Percentiles rank a stretch among this genome's conserved stretches.
Conservation (phyloP, 2,797 vertebrate genomes). For the Peromyscus eremicus region DNA sequence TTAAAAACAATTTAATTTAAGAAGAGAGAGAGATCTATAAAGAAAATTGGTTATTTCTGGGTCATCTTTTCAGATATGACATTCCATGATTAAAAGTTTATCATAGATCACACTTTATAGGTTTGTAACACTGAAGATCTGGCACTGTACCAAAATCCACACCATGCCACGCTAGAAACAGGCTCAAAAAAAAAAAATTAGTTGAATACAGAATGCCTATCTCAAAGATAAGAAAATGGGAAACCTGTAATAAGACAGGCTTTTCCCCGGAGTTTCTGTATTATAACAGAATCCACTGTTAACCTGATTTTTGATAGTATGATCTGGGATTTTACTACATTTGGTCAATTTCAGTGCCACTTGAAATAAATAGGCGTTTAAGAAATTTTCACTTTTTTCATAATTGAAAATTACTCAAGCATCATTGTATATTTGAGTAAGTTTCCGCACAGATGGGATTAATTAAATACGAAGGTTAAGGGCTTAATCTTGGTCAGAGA, state of each 20-base stretch:
- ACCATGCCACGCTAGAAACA: not conserved
- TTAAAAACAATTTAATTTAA: not conserved
- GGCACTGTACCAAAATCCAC: not conserved
- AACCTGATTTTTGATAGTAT: conserved; percentile 13
- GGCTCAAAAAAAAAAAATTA: not conserved
- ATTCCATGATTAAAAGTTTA: conserved; percentile 18
- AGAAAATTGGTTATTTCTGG: not conserved
- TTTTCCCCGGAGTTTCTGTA: not conserved
- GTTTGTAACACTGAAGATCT: not conserved
- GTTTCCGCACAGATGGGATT: not conserved
- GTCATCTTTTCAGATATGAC: conserved; percentile 4
- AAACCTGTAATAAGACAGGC: not conserved
- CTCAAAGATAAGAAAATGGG: conserved; percentile 7
- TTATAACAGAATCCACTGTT: not conserved
- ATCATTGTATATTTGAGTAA: not conserved
- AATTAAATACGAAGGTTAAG: conserved; percentile 15
- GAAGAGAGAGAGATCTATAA: not conserved
- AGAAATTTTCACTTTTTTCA: not conserved
- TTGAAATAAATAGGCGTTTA: not conserved
- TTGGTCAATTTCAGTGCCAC: conserved; percentile 1
- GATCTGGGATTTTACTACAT: not conserved
- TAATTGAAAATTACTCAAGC: conserved; percentile 8
- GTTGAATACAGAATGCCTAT: not conserved
- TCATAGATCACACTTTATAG: not conserved
- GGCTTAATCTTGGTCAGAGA: not conserved